A percentile compares a stretch with the other conserved stretches of the same genome.
Conservation (phyloP, 1,140 invertebrate genomes). For the Neodiprion lecontei region DNA sequence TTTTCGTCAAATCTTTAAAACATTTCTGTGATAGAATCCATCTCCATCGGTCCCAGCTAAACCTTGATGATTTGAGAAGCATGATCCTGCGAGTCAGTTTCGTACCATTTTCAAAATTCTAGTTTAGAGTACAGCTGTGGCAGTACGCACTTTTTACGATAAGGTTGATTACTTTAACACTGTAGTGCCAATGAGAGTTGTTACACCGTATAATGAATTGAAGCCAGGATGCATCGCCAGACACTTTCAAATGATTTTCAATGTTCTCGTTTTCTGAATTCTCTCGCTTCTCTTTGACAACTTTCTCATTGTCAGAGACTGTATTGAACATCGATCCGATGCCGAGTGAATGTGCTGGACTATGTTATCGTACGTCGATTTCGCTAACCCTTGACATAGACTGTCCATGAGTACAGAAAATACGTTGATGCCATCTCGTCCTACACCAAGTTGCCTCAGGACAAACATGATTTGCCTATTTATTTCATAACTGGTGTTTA, state of each 20-base stretch:
- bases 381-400: too few relatives aligned
- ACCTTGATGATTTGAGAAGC: too few relatives aligned
- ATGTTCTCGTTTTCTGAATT: conserved; percentile 9
- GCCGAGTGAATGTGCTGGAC: neutral
- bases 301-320: conserved; percentile 12
- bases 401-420: too few relatives aligned
- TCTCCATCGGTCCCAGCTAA: too few relatives aligned
- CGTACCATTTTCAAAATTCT: too few relatives aligned
- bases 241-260: conserved; percentile 14
- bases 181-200: too few relatives aligned
- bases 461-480: conserved; percentile 31
- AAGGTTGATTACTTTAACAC: conserved; percentile 11
- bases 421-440: too few relatives aligned
- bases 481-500: conserved; percentile 29
- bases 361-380: too few relatives aligned
- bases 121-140: neutral
- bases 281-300: conserved; percentile 15
- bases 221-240: neutral
- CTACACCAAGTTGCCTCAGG: conserved; percentile 7
- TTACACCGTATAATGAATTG: too few relatives aligned
- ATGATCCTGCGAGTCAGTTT: too few relatives aligned
- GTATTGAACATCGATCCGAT: conserved; percentile 16
- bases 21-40: too few relatives aligned
- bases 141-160: conserved; percentile 6
- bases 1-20: too few relatives aligned